phyloP scores from a whole-genome alignment of 2,888 invertebrate species.

The Tinea semifulvella region DNA sequence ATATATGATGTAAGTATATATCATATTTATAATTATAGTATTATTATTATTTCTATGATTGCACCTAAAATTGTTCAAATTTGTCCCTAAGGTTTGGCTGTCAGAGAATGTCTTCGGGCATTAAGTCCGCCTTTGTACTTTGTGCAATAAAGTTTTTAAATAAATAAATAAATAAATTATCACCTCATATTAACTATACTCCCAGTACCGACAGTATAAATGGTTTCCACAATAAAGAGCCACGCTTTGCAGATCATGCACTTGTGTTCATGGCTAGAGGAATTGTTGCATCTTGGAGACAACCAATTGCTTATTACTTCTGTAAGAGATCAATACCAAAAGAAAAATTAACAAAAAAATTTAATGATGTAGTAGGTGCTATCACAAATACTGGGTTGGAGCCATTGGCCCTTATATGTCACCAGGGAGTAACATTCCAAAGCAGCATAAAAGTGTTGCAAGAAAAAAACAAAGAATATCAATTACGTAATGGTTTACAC shows the following conservation, averaged over 20 bases:
- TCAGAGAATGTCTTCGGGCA: no score
- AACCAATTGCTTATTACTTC: constrained; percentile 22
- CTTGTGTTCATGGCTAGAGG: constrained; percentile 23
- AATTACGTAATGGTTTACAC: not conserved
- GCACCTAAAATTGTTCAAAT: no score
- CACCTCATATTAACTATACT: constrained; percentile 19
- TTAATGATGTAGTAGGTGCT: not conserved
- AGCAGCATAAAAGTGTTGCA: not conserved
- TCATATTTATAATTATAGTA: no score
- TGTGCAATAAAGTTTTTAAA: no score
- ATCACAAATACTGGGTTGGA: not conserved
- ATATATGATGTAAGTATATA: no score
- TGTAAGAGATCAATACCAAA: constrained; percentile 22
- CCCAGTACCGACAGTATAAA: constrained; percentile 18
- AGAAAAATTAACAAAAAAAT: not conserved
- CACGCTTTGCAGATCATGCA: constrained; percentile 20
- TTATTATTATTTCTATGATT: no score
- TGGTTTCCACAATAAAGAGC: constrained; percentile 19
- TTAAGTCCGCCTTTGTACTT: no score
- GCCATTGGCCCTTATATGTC: not conserved
- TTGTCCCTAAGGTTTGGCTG: no score
- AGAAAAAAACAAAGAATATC: not conserved
- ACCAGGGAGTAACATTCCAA: constrained; percentile 6
- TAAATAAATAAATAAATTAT: no score
- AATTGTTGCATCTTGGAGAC: constrained; percentile 20